These are phyloP conservation scores for Lacerta agilis DNA, from an alignment of 2,797 vertebrate species.

Conservation along the genomic window DNA sequence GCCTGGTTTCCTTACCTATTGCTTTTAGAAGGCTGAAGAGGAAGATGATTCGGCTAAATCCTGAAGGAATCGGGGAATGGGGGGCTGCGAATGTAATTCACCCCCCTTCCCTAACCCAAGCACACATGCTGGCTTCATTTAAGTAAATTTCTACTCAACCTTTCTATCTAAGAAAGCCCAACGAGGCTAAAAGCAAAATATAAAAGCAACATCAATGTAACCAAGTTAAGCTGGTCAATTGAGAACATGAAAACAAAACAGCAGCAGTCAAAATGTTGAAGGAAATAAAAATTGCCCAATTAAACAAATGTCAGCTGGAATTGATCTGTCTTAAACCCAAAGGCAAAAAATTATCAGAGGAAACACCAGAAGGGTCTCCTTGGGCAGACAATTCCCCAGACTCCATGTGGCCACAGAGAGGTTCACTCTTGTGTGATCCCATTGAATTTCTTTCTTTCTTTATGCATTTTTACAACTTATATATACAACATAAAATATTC, in stretches of 20 bases:
- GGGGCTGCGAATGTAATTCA: neutral
- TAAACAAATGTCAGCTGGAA: neutral
- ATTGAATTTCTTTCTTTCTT: neutral
- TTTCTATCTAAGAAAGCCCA: neutral
- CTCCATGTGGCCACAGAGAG: neutral
- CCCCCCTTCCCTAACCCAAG: neutral
- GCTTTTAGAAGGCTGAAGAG: neutral
- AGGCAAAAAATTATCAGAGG: neutral
- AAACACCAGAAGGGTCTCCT: neutral
- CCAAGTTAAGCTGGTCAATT: neutral
- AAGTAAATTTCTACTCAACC: too few species aligned
- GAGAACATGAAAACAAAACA: neutral
- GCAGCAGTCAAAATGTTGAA: neutral
- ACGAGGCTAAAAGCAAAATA: neutral
- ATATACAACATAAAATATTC: too few species aligned
- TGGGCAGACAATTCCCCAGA: neutral
- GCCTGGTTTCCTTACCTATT: too few species aligned
- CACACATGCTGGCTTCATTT: neutral
- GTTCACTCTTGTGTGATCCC: neutral
- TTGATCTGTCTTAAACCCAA: neutral
- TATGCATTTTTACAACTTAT: too few species aligned
- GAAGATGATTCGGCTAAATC: neutral
- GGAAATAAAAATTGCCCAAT: neutral
- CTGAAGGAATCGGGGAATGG: neutral
- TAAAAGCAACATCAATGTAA: neutral